Base-by-base conservation (phyloP, 2,797 vertebrate genomes). In the Australoheros facetus region DNA sequence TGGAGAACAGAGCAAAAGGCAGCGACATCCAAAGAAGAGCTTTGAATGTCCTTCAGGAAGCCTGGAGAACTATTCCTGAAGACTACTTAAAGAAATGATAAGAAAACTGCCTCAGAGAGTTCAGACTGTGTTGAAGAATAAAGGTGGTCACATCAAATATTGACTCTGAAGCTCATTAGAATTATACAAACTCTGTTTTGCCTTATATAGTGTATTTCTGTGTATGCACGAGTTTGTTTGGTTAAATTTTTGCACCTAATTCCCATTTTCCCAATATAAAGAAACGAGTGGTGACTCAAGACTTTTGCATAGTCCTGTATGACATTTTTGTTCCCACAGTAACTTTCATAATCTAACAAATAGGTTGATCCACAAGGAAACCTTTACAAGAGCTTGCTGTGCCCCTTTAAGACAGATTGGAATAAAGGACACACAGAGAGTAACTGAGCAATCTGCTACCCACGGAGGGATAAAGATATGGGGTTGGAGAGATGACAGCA, bases 401-500 rank as follows among this genome's bases (percentile, higher is more conserved):
- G 19, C 56, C 51, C 51, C 62, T 85, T 69, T 37, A 81, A 84
- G 60, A 69, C 32, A 26, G 79, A 74, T 56, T 23, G 39, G 71
- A 37, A 28, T 51, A 69, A 69, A 69, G 73, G 71, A 77, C 79
- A 76, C 53, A 82, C 5, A 7, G 26, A 34, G 57, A 26, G n/a
- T 7, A 62, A 56, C 23, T 59, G 57, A 54, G 53, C 70, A 73
- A 78, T 83, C 37, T 45, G 72, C 75, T 59, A 42, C 57, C 76
- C 54, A 7, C 32, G 66, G 56, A 81, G 56, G 72, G 77, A 87
- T 85, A 73, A 79, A 82, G 73, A 80, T 71, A 82, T n/a, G 54
- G 32, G 76, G 56, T 45, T 71, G 77, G 76, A 77, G 72, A 72
- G 69, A 87, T 89, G 87, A 86, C 89, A 88, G 77, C 75, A 51